Conservation (phyloP, 2,888 invertebrate species). For the Drosophila conformis region DNA sequence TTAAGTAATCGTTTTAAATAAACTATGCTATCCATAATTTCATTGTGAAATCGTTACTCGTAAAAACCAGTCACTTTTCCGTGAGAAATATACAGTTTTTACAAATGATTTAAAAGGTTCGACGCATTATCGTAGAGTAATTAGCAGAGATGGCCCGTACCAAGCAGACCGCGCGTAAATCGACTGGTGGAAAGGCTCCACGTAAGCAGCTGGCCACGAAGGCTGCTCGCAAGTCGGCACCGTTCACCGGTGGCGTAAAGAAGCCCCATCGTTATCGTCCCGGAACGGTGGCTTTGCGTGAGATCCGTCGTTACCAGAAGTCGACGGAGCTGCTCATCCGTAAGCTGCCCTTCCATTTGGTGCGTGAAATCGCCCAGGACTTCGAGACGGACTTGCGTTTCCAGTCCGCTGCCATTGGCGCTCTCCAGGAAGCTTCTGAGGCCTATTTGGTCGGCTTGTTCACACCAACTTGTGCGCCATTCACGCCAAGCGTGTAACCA, state of each 20-base stretch:
- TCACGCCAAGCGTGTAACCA: slow-evolving; percentile 98
- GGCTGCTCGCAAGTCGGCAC: slow-evolving; percentile 97
- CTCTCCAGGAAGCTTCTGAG: slow-evolving; percentile 87
- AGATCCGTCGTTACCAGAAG: slow-evolving; percentile 98
- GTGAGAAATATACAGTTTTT: background rate
- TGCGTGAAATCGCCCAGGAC: slow-evolving; percentile 98
- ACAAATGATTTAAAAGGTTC: slow-evolving; percentile 2
- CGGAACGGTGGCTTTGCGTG: slow-evolving; percentile 98
- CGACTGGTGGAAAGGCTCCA: slow-evolving; percentile 98
- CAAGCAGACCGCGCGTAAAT: slow-evolving; percentile 98
- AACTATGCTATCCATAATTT: background rate
- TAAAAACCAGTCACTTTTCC: slow-evolving; percentile 13
- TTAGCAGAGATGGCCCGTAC: slow-evolving; percentile 94
- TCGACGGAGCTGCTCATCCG: slow-evolving; percentile 97
- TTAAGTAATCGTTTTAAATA: too few relatives aligned
- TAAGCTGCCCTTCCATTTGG: slow-evolving; percentile 97
- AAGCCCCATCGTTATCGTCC: slow-evolving; percentile 98
- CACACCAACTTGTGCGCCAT: slow-evolving; percentile 98
- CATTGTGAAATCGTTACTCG: slow-evolving; percentile 38
- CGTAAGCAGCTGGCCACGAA: slow-evolving; percentile 97
- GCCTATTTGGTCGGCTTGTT: slow-evolving; percentile 97
- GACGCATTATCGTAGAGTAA: slow-evolving; percentile 15
- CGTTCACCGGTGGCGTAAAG: slow-evolving; percentile 97
- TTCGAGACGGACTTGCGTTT: slow-evolving; percentile 98
- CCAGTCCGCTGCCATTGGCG: slow-evolving; percentile 97